Evolutionary conservation across 2,888 invertebrate genomes (phyloP), one percentile per base, ranked within the genome.

Genomic region (Ametastegia equiseti): DNA sequence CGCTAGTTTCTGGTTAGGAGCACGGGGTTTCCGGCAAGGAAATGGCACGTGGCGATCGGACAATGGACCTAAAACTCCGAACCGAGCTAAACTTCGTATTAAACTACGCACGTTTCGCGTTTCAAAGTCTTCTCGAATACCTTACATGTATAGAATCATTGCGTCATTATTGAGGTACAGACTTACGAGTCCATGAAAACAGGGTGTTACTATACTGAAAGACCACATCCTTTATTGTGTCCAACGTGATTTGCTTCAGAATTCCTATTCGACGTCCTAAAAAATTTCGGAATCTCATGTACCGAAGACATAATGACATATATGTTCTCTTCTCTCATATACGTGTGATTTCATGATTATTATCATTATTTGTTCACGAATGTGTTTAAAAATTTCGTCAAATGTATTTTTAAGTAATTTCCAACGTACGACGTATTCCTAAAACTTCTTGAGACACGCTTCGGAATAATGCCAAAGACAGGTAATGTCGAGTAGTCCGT

Each of bases 21-120:
- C 15, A 15, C 13, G 11, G 15, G 42, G 30, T 9, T 39, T 30
- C 27, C 30, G 30, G 71, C 13, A 30, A 45, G 47, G 47, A 13
- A 71, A 67, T 67, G 71, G 71, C 71, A 71, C 71, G 71, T 45
- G 27, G 45, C 23, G 30, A 47, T 27, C 47, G 30, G 71, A 71
- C 45, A 30, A 71, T 71, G 71, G 47, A 47, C 71, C n/a, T 9
- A n/a, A 71, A 71, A 65, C 45, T 71, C 71, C 47, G 19, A 9
- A 71, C 47, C 15, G 30, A 71, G 47, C 71, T 45, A 30, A 71
- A 71, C 45, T 71, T 45, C 19, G 27, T 19, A 67, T 67, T 39
- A 39, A 60, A 67, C 65, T 67, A 67, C 65, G 65, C 36, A 67
- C 65, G 65, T 19, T 67, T 39, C 65, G 11, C 19, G 65, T 67